phyloP scores from a whole-genome alignment of 2,888 invertebrate genomes.

The Lasioglossum figueresi region DNA sequence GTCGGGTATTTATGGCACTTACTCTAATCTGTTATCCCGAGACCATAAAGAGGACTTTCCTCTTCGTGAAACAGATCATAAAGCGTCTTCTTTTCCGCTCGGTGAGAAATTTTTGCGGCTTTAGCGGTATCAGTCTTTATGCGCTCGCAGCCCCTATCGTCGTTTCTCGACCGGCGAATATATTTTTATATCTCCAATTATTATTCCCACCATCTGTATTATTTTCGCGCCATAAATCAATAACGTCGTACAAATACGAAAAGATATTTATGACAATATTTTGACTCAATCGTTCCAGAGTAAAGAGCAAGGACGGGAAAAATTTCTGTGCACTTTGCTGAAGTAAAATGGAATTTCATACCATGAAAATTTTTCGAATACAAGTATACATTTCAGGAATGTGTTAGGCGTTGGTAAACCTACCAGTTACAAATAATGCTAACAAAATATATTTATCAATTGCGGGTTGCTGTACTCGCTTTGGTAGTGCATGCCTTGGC shows the following conservation, averaged over 20 bases:
- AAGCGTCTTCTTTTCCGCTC: not conserved
- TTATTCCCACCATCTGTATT: not conserved
- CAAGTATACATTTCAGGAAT: no score
- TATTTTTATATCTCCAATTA: not conserved
- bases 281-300: not conserved
- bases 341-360: no score
- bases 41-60: not conserved
- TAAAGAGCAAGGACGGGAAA: not conserved
- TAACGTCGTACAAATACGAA: not conserved
- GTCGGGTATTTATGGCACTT: not conserved
- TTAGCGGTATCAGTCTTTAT: slow-evolving; percentile 2
- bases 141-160: not conserved
- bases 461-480: no score
- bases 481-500: no score
- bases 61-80: slow-evolving; percentile 6
- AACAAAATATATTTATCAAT: no score
- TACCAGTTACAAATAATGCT: no score
- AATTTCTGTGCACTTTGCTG: no score
- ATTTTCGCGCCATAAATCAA: not conserved
- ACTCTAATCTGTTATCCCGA: not conserved
- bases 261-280: not conserved
- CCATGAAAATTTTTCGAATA: no score
- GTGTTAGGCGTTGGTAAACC: no score
- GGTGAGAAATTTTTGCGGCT: slow-evolving; percentile 3
- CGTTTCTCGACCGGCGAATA: not conserved